Conservation (phyloP, 1,140 invertebrate genomes). For the Ridgeia piscesae region DNA sequence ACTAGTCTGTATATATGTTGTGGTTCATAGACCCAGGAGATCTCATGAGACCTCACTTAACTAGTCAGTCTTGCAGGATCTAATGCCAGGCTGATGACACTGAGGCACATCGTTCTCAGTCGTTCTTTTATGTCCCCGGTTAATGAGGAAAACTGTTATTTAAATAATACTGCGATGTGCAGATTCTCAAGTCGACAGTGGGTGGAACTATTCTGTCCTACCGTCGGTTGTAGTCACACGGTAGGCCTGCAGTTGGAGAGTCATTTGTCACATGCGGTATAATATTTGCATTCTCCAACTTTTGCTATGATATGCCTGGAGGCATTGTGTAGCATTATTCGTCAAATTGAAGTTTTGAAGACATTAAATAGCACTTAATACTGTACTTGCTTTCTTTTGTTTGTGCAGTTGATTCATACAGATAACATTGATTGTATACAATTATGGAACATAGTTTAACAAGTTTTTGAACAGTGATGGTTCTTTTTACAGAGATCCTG, state of each 20-base stretch:
- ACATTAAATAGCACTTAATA: slow-evolving; percentile 6
- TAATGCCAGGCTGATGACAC: not conserved
- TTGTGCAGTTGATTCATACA: not conserved
- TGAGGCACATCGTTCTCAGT: not conserved
- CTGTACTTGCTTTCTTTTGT: not conserved
- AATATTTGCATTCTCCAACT: not conserved
- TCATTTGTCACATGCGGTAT: not conserved
- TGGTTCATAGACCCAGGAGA: not conserved
- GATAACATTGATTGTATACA: no score
- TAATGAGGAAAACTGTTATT: not conserved
- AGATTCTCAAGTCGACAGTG: not conserved
- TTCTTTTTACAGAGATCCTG: no score
- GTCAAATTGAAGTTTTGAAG: slow-evolving; percentile 1
- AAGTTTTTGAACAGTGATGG: no score
- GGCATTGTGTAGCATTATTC: not conserved
- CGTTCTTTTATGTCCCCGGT: not conserved
- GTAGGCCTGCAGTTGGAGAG: not conserved
- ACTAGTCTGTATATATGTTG: not conserved
- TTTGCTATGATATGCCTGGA: not conserved
- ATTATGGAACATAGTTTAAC: no score
- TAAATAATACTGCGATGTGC: not conserved
- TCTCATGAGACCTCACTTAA: not conserved
- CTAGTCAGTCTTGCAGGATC: not conserved
- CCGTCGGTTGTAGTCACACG: not conserved
- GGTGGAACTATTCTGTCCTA: not conserved